phyloP scores from a whole-genome alignment of 1,140 invertebrate species.

The Orius insidiosus region DNA sequence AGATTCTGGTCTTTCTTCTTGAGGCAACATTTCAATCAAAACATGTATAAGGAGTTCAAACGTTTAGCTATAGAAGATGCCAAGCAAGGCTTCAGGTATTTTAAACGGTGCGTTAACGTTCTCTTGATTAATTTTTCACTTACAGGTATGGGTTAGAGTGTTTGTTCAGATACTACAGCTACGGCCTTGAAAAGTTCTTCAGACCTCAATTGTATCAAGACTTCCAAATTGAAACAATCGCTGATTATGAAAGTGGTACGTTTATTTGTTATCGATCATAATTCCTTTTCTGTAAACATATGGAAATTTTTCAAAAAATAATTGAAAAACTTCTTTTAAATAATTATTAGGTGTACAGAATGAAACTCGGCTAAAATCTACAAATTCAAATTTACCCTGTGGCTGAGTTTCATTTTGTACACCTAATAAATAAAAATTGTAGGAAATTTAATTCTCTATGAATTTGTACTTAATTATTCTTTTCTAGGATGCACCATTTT shows the following conservation, averaged over 20 bases:
- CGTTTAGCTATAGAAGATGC: conserved; percentile 84
- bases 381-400: too few relatives aligned
- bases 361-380: too few relatives aligned
- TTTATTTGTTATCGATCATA: too few relatives aligned
- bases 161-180: conserved; percentile 96
- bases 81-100: conserved; percentile 73
- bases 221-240: conserved; percentile 86
- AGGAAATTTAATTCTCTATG: too few relatives aligned
- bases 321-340: too few relatives aligned
- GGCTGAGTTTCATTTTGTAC: too few relatives aligned
- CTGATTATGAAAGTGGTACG: conserved; percentile 72
- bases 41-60: conserved; percentile 96
- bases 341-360: too few relatives aligned
- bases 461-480: too few relatives aligned
- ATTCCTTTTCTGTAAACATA: too few relatives aligned
- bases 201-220: conserved; percentile 82
- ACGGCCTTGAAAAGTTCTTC: conserved; percentile 92
- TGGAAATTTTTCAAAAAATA: too few relatives aligned
- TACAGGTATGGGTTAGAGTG: conserved; percentile 81
- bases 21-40: conserved; percentile 92
- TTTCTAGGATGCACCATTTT: too few relatives aligned
- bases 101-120: background rate
- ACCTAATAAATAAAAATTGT: too few relatives aligned
- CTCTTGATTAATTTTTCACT: conserved; percentile 17
- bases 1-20: conserved; percentile 99